phyloP scores from a whole-genome alignment of 1,140 invertebrate species.

The Drosophila bifasciata region DNA sequence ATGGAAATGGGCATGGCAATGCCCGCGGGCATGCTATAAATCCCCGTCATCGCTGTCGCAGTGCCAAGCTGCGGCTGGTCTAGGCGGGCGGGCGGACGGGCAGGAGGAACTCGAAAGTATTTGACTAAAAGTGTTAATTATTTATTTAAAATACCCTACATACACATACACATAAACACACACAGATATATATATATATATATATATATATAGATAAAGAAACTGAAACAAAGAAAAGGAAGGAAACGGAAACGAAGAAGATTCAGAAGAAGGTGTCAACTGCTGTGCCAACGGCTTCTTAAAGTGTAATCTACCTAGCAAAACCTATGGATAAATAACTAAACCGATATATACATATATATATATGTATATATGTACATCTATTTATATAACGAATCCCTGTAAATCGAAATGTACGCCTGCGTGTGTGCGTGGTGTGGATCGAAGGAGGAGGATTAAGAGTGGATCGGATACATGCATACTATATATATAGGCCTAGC shows the following conservation, averaged over 20 bases:
- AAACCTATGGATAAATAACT: not conserved
- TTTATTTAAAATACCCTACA: slow-evolving; percentile 61
- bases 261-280: no score
- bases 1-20: not conserved
- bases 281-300: slow-evolving; percentile 6
- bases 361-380: slow-evolving; percentile 27
- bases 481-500: no score
- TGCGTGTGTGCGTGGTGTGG: not conserved
- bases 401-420: slow-evolving; percentile 2
- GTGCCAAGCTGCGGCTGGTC: slow-evolving; percentile 43
- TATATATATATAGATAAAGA: slow-evolving; percentile 7
- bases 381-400: slow-evolving; percentile 25
- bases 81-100: not conserved
- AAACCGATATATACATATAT: slow-evolving; percentile 6
- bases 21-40: not conserved
- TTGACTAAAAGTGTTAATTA: slow-evolving; percentile 60
- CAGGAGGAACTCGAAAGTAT: slow-evolving; percentile 41
- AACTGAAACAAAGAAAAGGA: no score
- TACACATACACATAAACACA: no score
- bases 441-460: no score
- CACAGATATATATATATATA: slow-evolving; percentile 30
- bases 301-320: not conserved
- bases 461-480: no score
- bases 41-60: slow-evolving; percentile 26
- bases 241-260: no score